Base-by-base conservation (phyloP, 1,140 invertebrate species). In the Cyrtorhinus lividipennis region DNA sequence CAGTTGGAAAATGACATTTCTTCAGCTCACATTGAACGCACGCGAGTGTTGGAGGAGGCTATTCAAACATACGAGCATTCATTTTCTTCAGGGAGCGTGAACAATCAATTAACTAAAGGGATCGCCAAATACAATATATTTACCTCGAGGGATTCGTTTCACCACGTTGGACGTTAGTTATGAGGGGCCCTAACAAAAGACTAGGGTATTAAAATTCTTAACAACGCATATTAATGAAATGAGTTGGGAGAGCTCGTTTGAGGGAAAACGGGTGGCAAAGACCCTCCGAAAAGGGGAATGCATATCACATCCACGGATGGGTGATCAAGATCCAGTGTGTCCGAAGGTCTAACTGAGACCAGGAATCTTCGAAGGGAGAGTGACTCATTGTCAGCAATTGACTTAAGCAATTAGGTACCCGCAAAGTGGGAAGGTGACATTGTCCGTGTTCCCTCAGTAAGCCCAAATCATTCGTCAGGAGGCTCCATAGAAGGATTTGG, bases 381-480 rank as follows among this genome's bases (percentile, higher is more conserved):
- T 53, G 48, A 53, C 48, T 53, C 48, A 53, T 53, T 53, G 48
- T 10, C 48, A 22, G 48, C 48, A 53, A 53, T 53, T 53, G 48
- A 53, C 48, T 53, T 53, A 22, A 53, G 48, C 48, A 53, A 53
- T 53, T 53, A 53, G 48, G 10, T 22, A 20, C 48, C 48, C 48
- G 20, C 48, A 53, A 53, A 53, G 48, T 53, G 48, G 48, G 48
- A 53, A 53, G 48, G 48, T 53, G 48, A 20, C 20, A 53, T 53
- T 53, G 48, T 53, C 48, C 48, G 20, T 12, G 20, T 5, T 22
- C 48, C 48, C 48, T 53, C 48, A 5, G 5, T 5, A 20, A 53
- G 10, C 48, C 48, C 8, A 20, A 53, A 53, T 53, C 48, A 53
- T 53, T 53, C 48, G 20, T 53, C 48, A 53, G 10, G 18, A 13